These are phyloP conservation scores for Acinonyx jubatus DNA, from an alignment of 2,113 vertebrate species.

Conservation along the genomic window DNA sequence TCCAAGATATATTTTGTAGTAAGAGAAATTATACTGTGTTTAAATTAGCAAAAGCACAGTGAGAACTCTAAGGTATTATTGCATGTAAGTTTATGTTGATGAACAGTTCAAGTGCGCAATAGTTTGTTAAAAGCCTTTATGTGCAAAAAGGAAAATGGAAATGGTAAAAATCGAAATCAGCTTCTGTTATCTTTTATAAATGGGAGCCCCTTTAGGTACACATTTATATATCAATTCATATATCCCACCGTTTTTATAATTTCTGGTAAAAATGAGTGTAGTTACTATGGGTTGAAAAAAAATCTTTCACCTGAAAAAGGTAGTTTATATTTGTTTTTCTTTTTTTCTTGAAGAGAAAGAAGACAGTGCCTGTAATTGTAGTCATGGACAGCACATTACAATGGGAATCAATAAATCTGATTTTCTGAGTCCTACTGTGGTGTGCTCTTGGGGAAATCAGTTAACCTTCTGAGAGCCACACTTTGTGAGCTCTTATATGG, in stretches of 20 bases:
- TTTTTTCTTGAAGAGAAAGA: constrained; percentile 30
- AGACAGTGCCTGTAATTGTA: neutral
- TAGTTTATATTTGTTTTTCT: neutral
- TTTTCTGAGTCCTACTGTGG: neutral
- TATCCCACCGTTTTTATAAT: neutral
- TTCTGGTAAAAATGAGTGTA: constrained; percentile 15
- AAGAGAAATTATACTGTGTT: constrained; percentile 16
- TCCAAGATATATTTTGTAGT: constrained; percentile 35
- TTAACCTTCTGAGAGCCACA: neutral
- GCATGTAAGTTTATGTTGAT: constrained; percentile 31
- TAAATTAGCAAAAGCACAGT: neutral
- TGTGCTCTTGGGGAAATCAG: neutral
- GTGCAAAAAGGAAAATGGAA: neutral
- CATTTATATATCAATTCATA: neutral
- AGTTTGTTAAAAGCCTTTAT: neutral
- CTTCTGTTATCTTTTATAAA: neutral
- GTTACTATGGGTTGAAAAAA: neutral
- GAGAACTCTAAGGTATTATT: neutral
- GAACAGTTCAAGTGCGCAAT: neutral
- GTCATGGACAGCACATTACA: neutral
- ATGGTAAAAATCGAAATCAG: neutral
- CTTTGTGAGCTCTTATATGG: neutral
- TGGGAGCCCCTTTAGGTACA: neutral
- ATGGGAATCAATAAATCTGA: neutral
- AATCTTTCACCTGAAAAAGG: neutral